These are phyloP conservation scores for Trachymyrmex cornetzi DNA, from an alignment of 1,140 invertebrate species.

Conservation along the genomic window DNA sequence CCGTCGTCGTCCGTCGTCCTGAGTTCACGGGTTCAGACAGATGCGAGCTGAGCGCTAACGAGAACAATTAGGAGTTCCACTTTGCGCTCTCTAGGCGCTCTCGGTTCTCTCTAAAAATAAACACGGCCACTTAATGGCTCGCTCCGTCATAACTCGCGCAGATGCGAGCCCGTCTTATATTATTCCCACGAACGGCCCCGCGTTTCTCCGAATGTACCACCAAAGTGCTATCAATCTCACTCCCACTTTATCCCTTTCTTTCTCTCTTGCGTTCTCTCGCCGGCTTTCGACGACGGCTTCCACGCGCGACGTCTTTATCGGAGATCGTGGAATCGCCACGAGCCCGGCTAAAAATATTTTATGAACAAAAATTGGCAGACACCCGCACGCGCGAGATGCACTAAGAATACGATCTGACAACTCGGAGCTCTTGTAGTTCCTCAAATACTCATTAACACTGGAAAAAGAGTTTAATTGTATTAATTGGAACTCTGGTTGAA, in stretches of 20 bases:
- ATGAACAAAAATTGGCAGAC: conserved; percentile 42
- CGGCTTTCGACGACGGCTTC: conserved; percentile 31
- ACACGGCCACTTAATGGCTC: conserved; percentile 83
- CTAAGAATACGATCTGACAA: conserved; percentile 16
- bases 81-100: conserved; percentile 79
- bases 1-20: conserved; percentile 72
- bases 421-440: neutral
- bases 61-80: conserved; percentile 86
- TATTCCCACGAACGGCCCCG: conserved; percentile 81
- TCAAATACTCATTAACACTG: neutral
- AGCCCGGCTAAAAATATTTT: conserved; percentile 59
- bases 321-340: conserved; percentile 55
- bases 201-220: conserved; percentile 79
- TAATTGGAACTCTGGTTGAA: no score
- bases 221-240: conserved; percentile 30
- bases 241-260: neutral
- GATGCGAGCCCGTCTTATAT: conserved; percentile 83
- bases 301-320: conserved; percentile 62
- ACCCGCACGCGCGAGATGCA: conserved; percentile 9
- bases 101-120: conserved; percentile 84
- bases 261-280: neutral
- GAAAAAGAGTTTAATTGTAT: no score
- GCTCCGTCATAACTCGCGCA: conserved; percentile 83
- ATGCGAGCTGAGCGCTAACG: conserved; percentile 84
- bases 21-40: conserved; percentile 86